A percentile compares a stretch with the other conserved stretches of the same genome.
Conservation (phyloP, 1,140 invertebrate species). For the Thaumetopoea pityocampa region DNA sequence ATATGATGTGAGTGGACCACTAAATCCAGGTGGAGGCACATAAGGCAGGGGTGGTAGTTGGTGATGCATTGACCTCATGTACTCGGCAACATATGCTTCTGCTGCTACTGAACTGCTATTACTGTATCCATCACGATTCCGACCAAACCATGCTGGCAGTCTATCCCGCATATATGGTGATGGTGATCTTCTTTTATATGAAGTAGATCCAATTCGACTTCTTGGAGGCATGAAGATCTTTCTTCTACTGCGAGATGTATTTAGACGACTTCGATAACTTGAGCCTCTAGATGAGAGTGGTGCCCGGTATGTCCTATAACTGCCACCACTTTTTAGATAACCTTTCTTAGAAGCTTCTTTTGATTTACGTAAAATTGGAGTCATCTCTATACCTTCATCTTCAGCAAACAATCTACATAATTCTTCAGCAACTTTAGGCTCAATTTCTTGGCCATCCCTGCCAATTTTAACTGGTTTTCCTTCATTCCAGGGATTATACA, state of each 20-base stretch:
- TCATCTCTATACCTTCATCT: constrained; percentile 95
- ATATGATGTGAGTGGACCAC: constrained; percentile 78
- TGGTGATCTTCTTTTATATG: constrained; percentile 77
- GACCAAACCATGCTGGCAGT: constrained; percentile 66
- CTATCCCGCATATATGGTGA: constrained; percentile 73
- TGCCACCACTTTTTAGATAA: constrained; percentile 76
- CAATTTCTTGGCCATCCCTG: constrained; percentile 98
- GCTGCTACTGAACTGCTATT: constrained; percentile 80
- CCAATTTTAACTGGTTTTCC: constrained; percentile 99
- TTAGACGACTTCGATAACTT: constrained; percentile 59
- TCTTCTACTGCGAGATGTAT: constrained; percentile 62
- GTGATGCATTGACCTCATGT: constrained; percentile 89
- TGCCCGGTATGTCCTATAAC: constrained; percentile 69
- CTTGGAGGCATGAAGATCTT: constrained; percentile 73
- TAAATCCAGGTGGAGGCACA: constrained; percentile 79
- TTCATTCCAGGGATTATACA: constrained; percentile 99
- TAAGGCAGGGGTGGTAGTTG: constrained; percentile 85
- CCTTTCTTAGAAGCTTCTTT: constrained; percentile 87
- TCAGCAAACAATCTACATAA: constrained; percentile 95
- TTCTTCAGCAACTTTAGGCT: constrained; percentile 95
- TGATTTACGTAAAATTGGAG: constrained; percentile 90
- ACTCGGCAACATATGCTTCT: constrained; percentile 85
- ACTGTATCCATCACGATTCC: constrained; percentile 67
- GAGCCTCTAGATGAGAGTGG: constrained; percentile 58
- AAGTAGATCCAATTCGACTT: constrained; percentile 63